Conservation (phyloP, 2,113 vertebrate species). For the Microcebus griseorufus region DNA sequence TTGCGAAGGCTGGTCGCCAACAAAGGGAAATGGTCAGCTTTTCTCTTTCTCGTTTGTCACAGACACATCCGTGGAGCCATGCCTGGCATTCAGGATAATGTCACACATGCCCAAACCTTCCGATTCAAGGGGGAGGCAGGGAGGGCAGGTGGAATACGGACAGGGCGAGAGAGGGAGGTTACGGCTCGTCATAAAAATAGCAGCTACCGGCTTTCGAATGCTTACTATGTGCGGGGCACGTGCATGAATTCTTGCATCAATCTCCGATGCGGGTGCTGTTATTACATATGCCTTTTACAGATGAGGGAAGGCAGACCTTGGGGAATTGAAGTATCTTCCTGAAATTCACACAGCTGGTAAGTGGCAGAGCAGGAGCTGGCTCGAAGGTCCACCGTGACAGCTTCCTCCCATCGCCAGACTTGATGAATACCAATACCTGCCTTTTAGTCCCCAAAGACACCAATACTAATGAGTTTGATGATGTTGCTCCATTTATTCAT, state of each 20-base stretch:
- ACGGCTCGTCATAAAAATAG: not conserved
- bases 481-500: slow-evolving; percentile 38
- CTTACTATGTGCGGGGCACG: not conserved
- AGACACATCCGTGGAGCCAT: slow-evolving; percentile 36
- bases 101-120: not conserved
- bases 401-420: not conserved
- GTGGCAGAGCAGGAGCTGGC: not conserved
- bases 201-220: not conserved
- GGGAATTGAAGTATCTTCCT: not conserved
- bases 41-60: slow-evolving; percentile 36
- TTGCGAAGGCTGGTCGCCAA: slow-evolving; percentile 8
- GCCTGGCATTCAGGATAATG: not conserved
- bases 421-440: not conserved
- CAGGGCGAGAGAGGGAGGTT: not conserved
- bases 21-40: not conserved
- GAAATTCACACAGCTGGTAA: not conserved
- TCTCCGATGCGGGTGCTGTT: not conserved
- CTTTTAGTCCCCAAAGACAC: slow-evolving; percentile 42
- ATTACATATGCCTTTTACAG: not conserved
- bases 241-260: not conserved
- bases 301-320: not conserved
- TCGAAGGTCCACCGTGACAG: not conserved
- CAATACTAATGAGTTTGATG: not conserved
- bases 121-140: not conserved
- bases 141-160: not conserved